Evolutionary conservation across 2,113 vertebrate species (phyloP).

Genomic region (Triplophysa tibetana): DNA sequence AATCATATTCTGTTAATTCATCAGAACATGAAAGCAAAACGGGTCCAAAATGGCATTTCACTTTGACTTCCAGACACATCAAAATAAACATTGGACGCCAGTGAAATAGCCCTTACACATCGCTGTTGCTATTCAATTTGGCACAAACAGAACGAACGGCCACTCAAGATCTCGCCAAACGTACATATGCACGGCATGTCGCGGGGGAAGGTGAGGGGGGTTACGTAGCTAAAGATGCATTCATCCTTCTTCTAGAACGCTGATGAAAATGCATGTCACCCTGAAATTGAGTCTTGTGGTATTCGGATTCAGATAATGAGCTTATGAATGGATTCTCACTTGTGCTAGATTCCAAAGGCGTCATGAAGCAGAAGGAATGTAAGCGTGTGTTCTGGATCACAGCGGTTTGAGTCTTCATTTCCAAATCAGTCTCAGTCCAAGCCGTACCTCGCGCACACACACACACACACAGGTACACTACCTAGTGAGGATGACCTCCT

Average conservation of each 20-base stretch:
- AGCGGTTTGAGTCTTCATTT: conserved; percentile 41
- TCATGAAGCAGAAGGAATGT: conserved; percentile 30
- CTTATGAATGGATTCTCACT: conserved; percentile 22
- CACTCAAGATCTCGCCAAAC: conserved; percentile 15
- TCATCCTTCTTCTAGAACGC: not conserved
- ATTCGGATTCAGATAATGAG: not conserved
- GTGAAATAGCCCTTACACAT: conserved; percentile 42
- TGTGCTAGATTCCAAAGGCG: conserved; percentile 37
- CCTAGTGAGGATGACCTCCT: conserved; percentile 48
- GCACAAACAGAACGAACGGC: conserved; percentile 9
- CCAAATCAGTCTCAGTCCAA: conserved; percentile 27
- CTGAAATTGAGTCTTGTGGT: conserved; percentile 10
- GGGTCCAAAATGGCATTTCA: conserved; percentile 1
- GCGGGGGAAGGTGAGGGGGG: not conserved
- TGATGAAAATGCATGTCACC: conserved; percentile 14
- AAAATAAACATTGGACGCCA: conserved; percentile 18
- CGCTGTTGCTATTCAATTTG: conserved; percentile 24
- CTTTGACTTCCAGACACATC: conserved; percentile 22
- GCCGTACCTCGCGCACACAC: not conserved
- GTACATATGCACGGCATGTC: conserved; percentile 15
- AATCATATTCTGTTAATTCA: not conserved
- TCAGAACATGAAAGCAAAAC: not conserved
- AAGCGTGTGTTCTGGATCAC: conserved; percentile 41
- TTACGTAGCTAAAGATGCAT: not conserved
- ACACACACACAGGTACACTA: conserved; percentile 32